phyloP scores from a whole-genome alignment of 2,113 vertebrate species.

The Chrysemys picta region DNA sequence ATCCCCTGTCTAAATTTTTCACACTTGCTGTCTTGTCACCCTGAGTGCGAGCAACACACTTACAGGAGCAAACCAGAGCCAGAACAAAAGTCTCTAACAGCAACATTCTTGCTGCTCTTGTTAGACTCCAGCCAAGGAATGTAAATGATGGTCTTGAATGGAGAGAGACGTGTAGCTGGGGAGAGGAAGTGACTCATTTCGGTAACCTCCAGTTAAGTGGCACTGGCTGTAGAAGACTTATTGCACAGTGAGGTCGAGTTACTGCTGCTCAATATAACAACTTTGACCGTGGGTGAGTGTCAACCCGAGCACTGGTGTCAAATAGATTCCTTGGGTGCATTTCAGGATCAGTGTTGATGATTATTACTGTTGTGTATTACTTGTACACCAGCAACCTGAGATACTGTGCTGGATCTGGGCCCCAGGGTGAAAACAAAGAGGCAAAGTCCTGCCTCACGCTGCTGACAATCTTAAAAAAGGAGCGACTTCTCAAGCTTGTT shows the following conservation, averaged over 20 bases:
- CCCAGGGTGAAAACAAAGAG: background rate
- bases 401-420: background rate
- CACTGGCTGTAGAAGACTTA: background rate
- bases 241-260: background rate
- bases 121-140: background rate
- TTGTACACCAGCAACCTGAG: background rate
- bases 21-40: too few species aligned
- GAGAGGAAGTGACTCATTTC: background rate
- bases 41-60: background rate
- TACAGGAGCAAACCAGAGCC: background rate
- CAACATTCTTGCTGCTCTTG: background rate
- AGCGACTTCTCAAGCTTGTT: too few species aligned
- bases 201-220: background rate
- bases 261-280: background rate
- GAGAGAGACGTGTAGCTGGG: accelerated
- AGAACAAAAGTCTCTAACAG: background rate
- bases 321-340: background rate
- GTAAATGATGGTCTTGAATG: background rate
- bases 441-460: background rate
- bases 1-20: too few species aligned
- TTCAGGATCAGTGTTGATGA: background rate
- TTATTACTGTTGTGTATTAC: background rate
- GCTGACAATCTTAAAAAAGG: too few species aligned
- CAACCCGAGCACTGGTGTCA: background rate
- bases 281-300: background rate